These are phyloP conservation scores for Aphelenchoides bicaudatus DNA, from an alignment of 2,888 invertebrate species.

Conservation along the genomic window DNA sequence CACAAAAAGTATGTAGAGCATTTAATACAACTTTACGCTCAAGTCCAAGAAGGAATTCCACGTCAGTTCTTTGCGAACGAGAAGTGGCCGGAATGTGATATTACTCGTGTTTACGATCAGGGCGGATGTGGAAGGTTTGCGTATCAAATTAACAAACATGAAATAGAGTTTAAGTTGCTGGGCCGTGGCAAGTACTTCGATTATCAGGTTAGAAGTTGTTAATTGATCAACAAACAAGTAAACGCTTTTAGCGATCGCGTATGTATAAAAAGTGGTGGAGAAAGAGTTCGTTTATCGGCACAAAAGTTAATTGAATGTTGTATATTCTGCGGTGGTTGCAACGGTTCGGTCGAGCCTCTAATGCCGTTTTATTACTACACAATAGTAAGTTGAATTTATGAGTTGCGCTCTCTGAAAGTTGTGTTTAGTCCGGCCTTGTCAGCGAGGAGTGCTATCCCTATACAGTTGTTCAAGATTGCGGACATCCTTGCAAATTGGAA, in stretches of 20 bases:
- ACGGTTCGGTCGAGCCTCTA: slow-evolving; percentile 17
- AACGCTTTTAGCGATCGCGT: too few relatives aligned
- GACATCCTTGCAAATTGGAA: slow-evolving; percentile 26
- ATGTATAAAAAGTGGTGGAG: too few relatives aligned
- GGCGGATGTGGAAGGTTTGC: slow-evolving; percentile 24
- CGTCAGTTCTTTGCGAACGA: slow-evolving; percentile 21
- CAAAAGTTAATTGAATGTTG: slow-evolving; percentile 26
- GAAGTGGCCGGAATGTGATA: slow-evolving; percentile 28
- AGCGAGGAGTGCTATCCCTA: slow-evolving; percentile 26
- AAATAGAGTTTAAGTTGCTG: slow-evolving; percentile 9
- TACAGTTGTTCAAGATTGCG: slow-evolving; percentile 21
- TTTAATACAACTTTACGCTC: neutral
- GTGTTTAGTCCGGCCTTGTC: slow-evolving; percentile 13
- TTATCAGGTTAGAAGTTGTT: too few relatives aligned
- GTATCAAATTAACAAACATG: neutral
- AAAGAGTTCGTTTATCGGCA: slow-evolving; percentile 22
- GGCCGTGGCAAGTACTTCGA: slow-evolving; percentile 22
- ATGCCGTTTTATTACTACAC: slow-evolving; percentile 16
- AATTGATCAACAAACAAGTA: too few relatives aligned
- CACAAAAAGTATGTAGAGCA: slow-evolving; percentile 15
- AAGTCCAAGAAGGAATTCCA: slow-evolving; percentile 16
- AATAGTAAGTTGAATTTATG: too few relatives aligned
- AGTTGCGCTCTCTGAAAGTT: too few relatives aligned
- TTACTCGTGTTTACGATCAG: slow-evolving; percentile 22
- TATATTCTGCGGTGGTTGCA: slow-evolving; percentile 22